Percentiles rank a stretch among this genome's conserved stretches.
phyloP scores from a whole-genome alignment of 2,113 vertebrate species.

The Anthoscopus minutus region DNA sequence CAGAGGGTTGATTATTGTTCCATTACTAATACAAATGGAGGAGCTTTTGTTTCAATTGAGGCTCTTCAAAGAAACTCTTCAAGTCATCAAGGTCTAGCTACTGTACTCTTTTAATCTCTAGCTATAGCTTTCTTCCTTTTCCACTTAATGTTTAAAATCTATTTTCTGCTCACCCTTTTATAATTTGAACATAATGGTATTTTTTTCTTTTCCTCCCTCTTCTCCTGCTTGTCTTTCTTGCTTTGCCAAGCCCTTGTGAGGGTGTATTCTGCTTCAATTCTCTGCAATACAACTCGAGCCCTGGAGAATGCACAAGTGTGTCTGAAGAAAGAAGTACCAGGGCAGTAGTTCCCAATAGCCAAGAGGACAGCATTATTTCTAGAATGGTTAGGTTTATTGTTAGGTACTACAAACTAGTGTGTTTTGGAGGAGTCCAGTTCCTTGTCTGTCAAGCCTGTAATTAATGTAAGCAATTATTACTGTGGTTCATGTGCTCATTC shows the following conservation, averaged over 20 bases:
- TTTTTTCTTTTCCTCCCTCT: not conserved
- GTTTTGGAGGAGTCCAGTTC: not conserved
- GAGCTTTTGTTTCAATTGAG: constrained; percentile 5
- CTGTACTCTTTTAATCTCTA: not conserved
- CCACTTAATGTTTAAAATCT: not conserved
- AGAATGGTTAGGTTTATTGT: not conserved
- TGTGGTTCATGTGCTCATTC: not conserved
- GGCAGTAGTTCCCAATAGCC: not conserved
- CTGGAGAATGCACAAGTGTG: not conserved
- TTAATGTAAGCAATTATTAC: not conserved
- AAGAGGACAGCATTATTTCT: not conserved
- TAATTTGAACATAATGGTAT: not conserved
- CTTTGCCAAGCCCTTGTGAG: not conserved
- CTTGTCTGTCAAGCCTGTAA: not conserved
- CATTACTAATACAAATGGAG: not conserved
- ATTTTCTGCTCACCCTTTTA: not conserved
- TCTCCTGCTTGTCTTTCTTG: not conserved
- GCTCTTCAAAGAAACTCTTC: not conserved
- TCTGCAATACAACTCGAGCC: not conserved
- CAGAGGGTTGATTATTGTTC: not conserved
- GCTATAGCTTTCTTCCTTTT: not conserved
- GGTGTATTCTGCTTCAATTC: not conserved
- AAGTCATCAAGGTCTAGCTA: not conserved
- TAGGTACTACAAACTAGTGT: not conserved
- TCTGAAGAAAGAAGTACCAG: not conserved